Percentiles rank a stretch among this genome's conserved stretches.
These are phyloP conservation scores for Balearica regulorum DNA, from an alignment of 2,797 vertebrate genomes.

Conservation along the genomic window DNA sequence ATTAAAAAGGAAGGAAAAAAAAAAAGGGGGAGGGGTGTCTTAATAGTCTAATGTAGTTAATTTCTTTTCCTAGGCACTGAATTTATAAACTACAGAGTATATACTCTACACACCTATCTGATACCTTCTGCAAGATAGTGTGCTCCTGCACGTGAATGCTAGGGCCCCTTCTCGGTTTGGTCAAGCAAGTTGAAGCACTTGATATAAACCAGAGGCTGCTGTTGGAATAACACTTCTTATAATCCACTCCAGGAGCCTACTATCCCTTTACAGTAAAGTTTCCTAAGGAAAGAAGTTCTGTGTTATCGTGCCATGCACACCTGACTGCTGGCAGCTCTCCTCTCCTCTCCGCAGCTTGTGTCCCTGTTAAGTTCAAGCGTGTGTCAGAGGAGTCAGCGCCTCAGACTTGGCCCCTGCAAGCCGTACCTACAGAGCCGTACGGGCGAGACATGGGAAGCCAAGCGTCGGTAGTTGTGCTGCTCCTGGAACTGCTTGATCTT, in stretches of 20 bases:
- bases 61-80: background rate
- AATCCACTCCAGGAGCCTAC: background rate
- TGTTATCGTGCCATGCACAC: background rate
- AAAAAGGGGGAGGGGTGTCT: background rate
- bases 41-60: background rate
- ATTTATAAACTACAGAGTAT: background rate
- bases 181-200: background rate
- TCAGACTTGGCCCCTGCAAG: background rate
- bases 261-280: background rate
- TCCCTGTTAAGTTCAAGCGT: background rate
- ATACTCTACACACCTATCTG: background rate
- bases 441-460: background rate
- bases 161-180: background rate
- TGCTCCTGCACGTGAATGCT: background rate
- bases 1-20: background rate
- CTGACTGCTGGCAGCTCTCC: background rate
- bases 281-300: background rate
- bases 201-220: background rate
- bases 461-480: background rate
- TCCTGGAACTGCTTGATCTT: background rate
- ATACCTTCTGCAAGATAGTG: background rate
- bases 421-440: accelerated
- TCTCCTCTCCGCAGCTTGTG: background rate
- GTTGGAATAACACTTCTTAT: background rate
- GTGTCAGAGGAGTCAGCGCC: background rate